These are phyloP conservation scores for Ptilodon capucinus DNA, from an alignment of 2,888 invertebrate species.

Conservation along the genomic window DNA sequence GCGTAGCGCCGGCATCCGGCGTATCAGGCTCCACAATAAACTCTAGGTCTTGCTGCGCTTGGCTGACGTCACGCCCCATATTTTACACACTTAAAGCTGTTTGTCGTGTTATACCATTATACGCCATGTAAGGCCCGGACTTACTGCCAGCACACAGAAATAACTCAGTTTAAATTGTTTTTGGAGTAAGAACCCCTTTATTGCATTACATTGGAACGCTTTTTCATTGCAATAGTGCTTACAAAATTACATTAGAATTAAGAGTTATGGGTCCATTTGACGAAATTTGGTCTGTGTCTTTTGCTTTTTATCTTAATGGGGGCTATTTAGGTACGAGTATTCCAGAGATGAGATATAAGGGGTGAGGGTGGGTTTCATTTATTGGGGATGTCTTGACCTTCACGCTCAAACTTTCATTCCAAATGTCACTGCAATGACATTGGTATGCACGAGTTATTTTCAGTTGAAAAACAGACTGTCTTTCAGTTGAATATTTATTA, in stretches of 20 bases:
- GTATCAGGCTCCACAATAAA: slow-evolving; percentile 63
- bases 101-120: slow-evolving; percentile 82
- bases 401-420: slow-evolving; percentile 5
- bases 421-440: slow-evolving; percentile 17
- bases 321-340: slow-evolving; percentile 48
- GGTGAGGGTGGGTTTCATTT: slow-evolving; percentile 25
- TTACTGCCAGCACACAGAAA: slow-evolving; percentile 71
- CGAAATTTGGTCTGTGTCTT: slow-evolving; percentile 38
- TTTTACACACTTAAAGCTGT: slow-evolving; percentile 82
- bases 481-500: no score
- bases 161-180: slow-evolving; percentile 79
- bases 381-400: slow-evolving; percentile 24
- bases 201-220: slow-evolving; percentile 66
- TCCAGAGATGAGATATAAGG: slow-evolving; percentile 44
- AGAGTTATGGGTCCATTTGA: slow-evolving; percentile 53
- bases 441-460: background rate
- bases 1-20: slow-evolving; percentile 54
- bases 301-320: slow-evolving; percentile 53
- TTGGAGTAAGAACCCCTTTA: slow-evolving; percentile 63
- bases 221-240: slow-evolving; percentile 57
- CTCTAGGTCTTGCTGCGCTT: slow-evolving; percentile 64
- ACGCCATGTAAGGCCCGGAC: slow-evolving; percentile 77
- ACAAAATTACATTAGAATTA: slow-evolving; percentile 57
- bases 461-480: background rate
- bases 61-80: slow-evolving; percentile 76